These are phyloP conservation scores for Elanus axillaris DNA, from an alignment of 2,113 vertebrate genomes.

Conservation along the genomic window DNA sequence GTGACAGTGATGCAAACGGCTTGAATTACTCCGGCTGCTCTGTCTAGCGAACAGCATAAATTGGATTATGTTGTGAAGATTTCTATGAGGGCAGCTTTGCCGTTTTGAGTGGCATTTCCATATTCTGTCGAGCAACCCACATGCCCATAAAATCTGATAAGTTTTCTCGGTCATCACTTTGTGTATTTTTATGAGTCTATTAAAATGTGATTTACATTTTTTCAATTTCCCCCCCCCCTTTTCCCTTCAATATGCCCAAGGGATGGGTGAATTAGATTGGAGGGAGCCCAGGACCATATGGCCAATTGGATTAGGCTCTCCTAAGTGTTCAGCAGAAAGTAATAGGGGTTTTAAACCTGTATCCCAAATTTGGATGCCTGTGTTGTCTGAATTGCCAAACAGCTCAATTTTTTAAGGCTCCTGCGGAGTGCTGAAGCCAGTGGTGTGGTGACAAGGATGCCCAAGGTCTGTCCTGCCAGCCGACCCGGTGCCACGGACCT, in stretches of 20 bases:
- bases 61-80: conserved; percentile 9
- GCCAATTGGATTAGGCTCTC: conserved; percentile 52
- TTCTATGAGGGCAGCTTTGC: not conserved
- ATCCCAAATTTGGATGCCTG: not conserved
- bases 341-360: conserved; percentile 11
- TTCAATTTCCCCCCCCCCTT: not conserved
- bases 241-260: conserved; percentile 15
- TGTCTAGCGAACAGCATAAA: not conserved
- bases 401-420: not conserved
- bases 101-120: conserved; percentile 50
- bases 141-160: conserved; percentile 52
- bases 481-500: fast-evolving
- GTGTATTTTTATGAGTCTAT: conserved; percentile 68
- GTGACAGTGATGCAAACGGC: not conserved
- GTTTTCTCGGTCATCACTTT: conserved; percentile 57
- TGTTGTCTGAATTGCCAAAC: not conserved
- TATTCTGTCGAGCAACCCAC: conserved; percentile 20
- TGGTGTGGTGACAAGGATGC: fast-evolving
- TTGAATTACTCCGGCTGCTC: not conserved
- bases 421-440: fast-evolving
- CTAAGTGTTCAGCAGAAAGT: conserved; percentile 20
- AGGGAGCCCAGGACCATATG: conserved; percentile 58
- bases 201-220: conserved; percentile 68
- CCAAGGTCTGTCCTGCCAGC: not conserved
- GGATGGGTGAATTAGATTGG: conserved; percentile 30